A percentile compares a stretch with the other conserved stretches of the same genome.
Conservation (phyloP, 2,113 vertebrate species). For the Callipepla squamata region DNA sequence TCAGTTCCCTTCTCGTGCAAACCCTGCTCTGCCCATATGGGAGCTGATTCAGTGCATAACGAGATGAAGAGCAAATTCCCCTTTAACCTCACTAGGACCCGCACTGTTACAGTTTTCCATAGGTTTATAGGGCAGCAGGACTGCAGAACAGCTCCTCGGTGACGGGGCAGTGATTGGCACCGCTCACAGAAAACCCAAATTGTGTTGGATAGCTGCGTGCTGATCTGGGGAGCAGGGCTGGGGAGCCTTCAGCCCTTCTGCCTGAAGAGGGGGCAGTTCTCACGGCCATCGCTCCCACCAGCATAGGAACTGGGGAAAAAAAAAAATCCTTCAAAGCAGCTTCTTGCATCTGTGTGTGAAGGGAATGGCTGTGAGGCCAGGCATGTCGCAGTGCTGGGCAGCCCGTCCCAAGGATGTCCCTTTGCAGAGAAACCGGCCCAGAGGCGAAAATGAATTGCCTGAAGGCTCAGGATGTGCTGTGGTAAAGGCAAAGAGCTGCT, state of each 20-base stretch:
- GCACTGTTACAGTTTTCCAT: slow-evolving; percentile 19
- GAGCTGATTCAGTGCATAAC: background rate
- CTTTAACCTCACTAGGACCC: background rate
- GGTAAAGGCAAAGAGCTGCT: background rate
- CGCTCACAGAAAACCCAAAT: background rate
- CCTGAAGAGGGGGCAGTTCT: background rate
- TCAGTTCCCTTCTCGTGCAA: background rate
- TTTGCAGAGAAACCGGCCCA: background rate
- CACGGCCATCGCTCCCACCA: background rate
- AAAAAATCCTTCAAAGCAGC: background rate
- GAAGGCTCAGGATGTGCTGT: background rate
- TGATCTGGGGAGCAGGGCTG: background rate
- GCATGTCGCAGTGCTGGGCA: background rate
- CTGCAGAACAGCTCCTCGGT: background rate
- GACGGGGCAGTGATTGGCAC: background rate
- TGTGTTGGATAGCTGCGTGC: background rate
- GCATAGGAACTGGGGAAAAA: background rate
- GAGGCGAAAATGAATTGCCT: background rate
- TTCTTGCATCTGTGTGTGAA: background rate
- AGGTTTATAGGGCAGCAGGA: background rate
- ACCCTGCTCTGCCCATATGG: background rate
- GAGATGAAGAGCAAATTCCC: background rate
- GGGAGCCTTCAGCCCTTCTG: background rate
- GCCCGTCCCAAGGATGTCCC: background rate
- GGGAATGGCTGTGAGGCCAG: background rate